Base-by-base conservation (phyloP, 2,888 invertebrate genomes). In the Gerosis bhagava region DNA sequence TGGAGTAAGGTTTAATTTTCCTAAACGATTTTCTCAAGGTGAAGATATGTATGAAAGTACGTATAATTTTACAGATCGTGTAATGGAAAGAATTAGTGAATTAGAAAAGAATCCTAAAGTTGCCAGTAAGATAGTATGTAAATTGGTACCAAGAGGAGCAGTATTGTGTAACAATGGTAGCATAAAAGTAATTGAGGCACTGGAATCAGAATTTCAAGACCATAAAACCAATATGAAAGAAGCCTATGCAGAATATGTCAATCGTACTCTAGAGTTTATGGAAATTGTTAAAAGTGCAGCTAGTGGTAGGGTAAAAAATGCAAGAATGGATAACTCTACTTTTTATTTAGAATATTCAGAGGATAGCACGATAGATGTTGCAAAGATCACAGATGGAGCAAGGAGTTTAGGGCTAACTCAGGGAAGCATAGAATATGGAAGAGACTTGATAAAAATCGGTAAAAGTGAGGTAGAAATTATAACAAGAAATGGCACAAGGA, bases 401-500 rank as follows among this genome's bases (percentile, higher is more conserved):
- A 37, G 37, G 37, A 13, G 13, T 37, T 37, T 37, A 37, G 37
- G 37, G 11, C 24, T 37, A 11, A 24, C 37, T 4, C 12, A 37
- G 11, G 37, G 37, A n/a, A 25, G 25, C 3, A 13, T 24, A 37
- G 12, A 24, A 13, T 37, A 13, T 37, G 37, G 37, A 37, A 37
- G 37, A 24, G 25, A 24, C 25, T 12, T 37, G 25, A 13, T 37
- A 37, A 37, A 15, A 13, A 37, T 37, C 8, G 37, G 37, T 24
- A 37, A 37, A 8, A 37, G 37, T 37, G 37, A 41, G 10, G 32
- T 41, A 41, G 41, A 41, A 41, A 41, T 41, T 41, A 41, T 11
- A 41, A 41, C 41, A n/a, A 21, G 31, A 41, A 22, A 41, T 31
- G 41, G 41, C 31, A 31, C 31, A 41, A 41, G 41, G 31, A 41